These are phyloP conservation scores for Drosophila neocordata DNA, from an alignment of 1,140 invertebrate genomes.

Conservation along the genomic window DNA sequence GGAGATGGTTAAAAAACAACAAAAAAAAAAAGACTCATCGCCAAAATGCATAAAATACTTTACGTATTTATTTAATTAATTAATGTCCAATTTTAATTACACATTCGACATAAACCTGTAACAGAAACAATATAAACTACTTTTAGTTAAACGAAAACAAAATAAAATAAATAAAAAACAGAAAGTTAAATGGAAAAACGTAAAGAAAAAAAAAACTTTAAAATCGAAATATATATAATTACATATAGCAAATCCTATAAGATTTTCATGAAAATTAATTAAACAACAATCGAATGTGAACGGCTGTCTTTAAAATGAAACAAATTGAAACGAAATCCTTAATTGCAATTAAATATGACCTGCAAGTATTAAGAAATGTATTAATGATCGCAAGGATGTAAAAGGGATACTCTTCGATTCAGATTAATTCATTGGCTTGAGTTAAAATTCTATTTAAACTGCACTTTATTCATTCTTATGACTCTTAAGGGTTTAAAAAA, in stretches of 20 bases:
- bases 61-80: conserved; percentile 66
- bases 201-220: not conserved
- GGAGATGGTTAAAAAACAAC: conserved; percentile 30
- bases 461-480: no score
- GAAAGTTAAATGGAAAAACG: no score
- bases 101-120: conserved; percentile 18
- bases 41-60: conserved; percentile 19
- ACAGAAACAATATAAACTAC: conserved; percentile 11
- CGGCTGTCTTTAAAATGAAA: conserved; percentile 32
- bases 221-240: not conserved
- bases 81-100: conserved; percentile 63
- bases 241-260: conserved; percentile 32
- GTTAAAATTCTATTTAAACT: no score
- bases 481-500: no score
- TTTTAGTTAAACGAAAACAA: conserved; percentile 7
- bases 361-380: not conserved
- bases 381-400: not conserved
- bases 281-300: conserved; percentile 7
- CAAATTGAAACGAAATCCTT: conserved; percentile 38
- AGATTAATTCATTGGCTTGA: no score
- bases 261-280: conserved; percentile 51
- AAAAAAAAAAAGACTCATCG: conserved; percentile 42
- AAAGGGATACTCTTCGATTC: no score
- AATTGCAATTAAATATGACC: conserved; percentile 64
- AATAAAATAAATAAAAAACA: not conserved